Evolutionary conservation across 2,888 invertebrate species (phyloP), one percentile per base, ranked within the genome.

Genomic region (Rhamphomyia laevipes): DNA sequence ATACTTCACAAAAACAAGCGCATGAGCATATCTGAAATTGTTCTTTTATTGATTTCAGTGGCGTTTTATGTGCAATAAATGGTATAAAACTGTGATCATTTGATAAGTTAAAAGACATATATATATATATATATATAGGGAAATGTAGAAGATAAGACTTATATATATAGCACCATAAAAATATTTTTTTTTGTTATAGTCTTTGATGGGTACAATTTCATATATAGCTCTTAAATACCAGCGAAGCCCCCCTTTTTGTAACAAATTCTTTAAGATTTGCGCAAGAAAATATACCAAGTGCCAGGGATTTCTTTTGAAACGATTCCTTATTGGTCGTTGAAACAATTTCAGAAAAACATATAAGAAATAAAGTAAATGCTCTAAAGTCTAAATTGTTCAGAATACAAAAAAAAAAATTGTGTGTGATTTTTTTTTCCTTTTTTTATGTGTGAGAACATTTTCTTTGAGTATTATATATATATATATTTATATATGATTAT

Each of bases 241-340:
- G 49, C 47, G 45, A 50, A 52, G 52, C 54, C 47, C 49, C 54
- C 50, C 47, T 27, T 41, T n/a, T 47, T 45, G 10, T 13, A 37
- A 40, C 17, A 33, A 45, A 45, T 17, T 31, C 13, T 12, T 21
- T n/a, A 17, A 50, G 45, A 40, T 38, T 33, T 43, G 35, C 31
- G 17, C 43, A 18, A 11, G n/a, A 27, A 46, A 27, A 23, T 41
- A 45, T 35, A 42, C 17, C 16, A 45, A 51, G 49, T 43, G 50
- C 47, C 50, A 52, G 45, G 41, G 37, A 43, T 45, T 33, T 43
- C 48, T 45, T 45, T 43, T 50, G 43, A 55, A 60, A 58, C 59
- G 59, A 55, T 57, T 61, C 60, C 62, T 62, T 62, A 62, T 62
- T 62, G 62, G 62, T 58, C 61, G 60, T 61, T 55, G 50, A 35